These are phyloP conservation scores for Sicus ferrugineus DNA, from an alignment of 2,888 invertebrate species.

Conservation along the genomic window DNA sequence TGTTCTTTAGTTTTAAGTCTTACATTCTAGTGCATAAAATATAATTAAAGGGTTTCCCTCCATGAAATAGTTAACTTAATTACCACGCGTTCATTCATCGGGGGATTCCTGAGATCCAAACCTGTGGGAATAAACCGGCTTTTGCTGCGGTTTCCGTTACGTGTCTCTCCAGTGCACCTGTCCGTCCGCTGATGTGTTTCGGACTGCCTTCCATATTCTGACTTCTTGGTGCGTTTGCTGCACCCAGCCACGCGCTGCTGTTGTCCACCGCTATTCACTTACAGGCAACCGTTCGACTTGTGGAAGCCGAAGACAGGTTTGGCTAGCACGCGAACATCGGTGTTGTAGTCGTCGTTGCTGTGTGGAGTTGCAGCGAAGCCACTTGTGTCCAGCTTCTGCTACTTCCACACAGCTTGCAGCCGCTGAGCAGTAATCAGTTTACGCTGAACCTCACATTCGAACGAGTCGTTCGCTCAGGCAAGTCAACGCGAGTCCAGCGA, in stretches of 20 bases:
- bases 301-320: constrained; percentile 24
- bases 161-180: no score
- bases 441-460: constrained; percentile 31
- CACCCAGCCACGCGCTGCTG: background rate
- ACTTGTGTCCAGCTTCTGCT: background rate
- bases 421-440: constrained; percentile 33
- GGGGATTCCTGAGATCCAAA: no score
- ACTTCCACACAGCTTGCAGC: constrained; percentile 1
- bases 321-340: background rate
- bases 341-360: background rate
- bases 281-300: background rate
- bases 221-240: constrained; percentile 14
- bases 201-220: no score
- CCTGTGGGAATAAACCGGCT: no score
- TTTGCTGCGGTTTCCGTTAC: no score
- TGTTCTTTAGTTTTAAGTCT: background rate
- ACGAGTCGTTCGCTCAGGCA: constrained; percentile 15
- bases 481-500: background rate
- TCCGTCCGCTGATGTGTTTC: no score
- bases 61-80: no score
- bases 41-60: no score
- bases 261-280: background rate
- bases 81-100: no score
- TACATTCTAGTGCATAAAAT: background rate
- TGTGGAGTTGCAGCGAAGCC: background rate